phyloP scores from a whole-genome alignment of 2,113 vertebrate species.

The Lichenostomus cassidix region DNA sequence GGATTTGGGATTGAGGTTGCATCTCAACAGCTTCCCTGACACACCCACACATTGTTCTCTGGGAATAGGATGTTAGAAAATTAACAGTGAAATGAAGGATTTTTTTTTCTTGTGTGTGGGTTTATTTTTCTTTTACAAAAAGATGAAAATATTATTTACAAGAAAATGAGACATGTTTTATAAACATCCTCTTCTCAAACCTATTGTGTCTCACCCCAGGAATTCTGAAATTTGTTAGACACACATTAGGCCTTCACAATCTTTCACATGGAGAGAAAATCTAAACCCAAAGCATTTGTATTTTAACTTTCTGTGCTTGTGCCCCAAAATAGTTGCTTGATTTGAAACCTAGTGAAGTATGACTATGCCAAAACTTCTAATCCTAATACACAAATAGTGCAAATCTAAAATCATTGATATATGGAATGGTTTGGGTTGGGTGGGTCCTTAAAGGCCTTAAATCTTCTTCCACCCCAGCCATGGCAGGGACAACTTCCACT shows the following conservation, averaged over 20 bases:
- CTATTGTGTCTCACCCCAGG: not conserved
- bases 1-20: not conserved
- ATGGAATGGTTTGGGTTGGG: not conserved
- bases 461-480: accelerated
- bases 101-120: not conserved
- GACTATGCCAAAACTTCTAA: not conserved
- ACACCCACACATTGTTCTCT: conserved; percentile 41
- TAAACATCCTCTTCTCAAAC: conserved; percentile 53
- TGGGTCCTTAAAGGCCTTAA: not conserved
- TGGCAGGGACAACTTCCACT: not conserved
- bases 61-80: conserved; percentile 47
- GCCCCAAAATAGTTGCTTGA: not conserved
- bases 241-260: not conserved
- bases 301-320: not conserved
- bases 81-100: not conserved
- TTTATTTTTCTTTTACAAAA: conserved; percentile 16
- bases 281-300: not conserved
- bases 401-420: not conserved
- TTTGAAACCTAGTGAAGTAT: not conserved
- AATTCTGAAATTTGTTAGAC: not conserved
- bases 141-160: conserved; percentile 40
- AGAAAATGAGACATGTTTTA: not conserved
- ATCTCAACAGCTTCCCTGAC: conserved; percentile 1
- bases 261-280: not conserved
- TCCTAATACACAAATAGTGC: not conserved